phyloP scores from a whole-genome alignment of 2,888 invertebrate species.

The Ramazzottius varieornatus region DNA sequence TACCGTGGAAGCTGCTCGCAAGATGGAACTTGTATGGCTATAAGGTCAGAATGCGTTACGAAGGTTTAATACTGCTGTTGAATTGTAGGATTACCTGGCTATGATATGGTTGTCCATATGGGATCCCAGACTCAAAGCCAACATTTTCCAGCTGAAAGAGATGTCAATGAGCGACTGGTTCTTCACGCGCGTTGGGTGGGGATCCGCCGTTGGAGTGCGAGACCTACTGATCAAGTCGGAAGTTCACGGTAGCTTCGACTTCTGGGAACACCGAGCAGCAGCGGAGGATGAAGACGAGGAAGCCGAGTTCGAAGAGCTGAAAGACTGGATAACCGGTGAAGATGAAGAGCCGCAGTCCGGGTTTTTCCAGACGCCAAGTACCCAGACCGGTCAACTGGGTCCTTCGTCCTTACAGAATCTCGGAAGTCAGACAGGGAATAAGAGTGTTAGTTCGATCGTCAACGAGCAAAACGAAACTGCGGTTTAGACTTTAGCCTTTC shows the following conservation, averaged over 20 bases:
- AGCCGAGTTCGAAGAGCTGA: background rate
- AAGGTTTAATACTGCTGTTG: no score
- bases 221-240: background rate
- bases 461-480: no score
- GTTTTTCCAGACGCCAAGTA: background rate
- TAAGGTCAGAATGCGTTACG: no score
- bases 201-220: background rate
- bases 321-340: background rate
- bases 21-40: constrained; percentile 3
- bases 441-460: no score
- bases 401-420: no score
- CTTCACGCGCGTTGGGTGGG: background rate
- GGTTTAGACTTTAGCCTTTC: no score
- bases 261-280: background rate
- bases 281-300: background rate
- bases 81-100: background rate
- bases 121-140: background rate
- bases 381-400: no score
- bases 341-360: background rate
- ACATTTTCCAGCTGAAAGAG: background rate
- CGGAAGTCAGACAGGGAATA: no score
- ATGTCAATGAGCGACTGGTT: background rate
- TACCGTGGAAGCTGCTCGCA: background rate
- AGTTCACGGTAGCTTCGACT: background rate
- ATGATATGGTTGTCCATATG: constrained; percentile 2